Conservation (phyloP, 1,140 invertebrate species). For the Carposina sasakii region DNA sequence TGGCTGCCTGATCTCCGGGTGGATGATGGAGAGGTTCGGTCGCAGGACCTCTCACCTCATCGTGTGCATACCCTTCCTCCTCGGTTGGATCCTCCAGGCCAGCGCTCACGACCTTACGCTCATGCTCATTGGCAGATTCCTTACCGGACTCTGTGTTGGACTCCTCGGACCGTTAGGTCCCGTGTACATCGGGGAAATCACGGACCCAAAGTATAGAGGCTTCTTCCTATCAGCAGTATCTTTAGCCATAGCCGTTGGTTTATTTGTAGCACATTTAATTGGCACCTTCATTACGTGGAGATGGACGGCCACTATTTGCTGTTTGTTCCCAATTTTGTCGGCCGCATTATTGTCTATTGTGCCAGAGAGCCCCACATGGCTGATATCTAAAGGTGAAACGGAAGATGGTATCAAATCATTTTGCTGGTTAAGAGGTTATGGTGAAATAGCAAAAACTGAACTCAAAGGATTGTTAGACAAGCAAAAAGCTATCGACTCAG, state of each 20-base stretch:
- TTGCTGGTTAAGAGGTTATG: constrained; percentile 69
- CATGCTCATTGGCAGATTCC: constrained; percentile 77
- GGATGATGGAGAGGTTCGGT: constrained; percentile 79
- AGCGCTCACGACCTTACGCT: constrained; percentile 64
- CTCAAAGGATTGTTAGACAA: constrained; percentile 63
- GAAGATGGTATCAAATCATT: constrained; percentile 71
- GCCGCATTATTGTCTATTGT: constrained; percentile 68
- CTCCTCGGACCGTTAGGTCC: constrained; percentile 67
- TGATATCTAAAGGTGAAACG: constrained; percentile 71
- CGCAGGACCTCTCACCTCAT: constrained; percentile 76
- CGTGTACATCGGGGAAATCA: constrained; percentile 75
- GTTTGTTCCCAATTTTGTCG: constrained; percentile 66
- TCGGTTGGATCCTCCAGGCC: constrained; percentile 80
- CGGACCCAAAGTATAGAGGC: constrained; percentile 73
- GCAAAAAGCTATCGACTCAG: constrained; percentile 45
- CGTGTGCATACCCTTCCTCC: constrained; percentile 74
- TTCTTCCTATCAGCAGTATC: constrained; percentile 73
- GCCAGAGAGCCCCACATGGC: constrained; percentile 83
- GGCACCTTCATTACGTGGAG: constrained; percentile 76
- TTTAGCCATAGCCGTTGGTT: constrained; percentile 72
- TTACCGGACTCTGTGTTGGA: constrained; percentile 77
- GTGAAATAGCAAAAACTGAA: constrained; percentile 64
- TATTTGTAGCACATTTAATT: constrained; percentile 73
- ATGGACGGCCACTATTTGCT: constrained; percentile 71
- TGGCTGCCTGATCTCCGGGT: constrained; percentile 74